Evolutionary conservation across 2,797 vertebrate species (phyloP).

Genomic region (Spatula clypeata): DNA sequence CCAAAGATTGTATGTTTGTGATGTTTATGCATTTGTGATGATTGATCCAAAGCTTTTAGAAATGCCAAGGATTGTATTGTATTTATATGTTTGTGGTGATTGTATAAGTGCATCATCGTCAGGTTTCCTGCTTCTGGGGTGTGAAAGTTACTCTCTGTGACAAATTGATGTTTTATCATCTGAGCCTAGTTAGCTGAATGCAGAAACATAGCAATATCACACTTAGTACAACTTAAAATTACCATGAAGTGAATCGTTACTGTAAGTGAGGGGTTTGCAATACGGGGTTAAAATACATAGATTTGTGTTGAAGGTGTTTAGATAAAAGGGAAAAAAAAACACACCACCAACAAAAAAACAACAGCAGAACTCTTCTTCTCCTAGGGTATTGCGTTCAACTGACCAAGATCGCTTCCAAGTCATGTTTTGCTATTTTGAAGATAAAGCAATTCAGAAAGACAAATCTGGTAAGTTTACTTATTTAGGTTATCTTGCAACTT

Average conservation of each 20-base stretch:
- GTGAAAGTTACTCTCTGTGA: not conserved
- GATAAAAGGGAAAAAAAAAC: not conserved
- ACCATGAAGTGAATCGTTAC: not conserved
- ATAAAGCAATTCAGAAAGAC: slow-evolving; percentile 98
- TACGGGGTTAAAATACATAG: not conserved
- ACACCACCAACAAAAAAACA: no score
- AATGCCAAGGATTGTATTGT: not conserved
- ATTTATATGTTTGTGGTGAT: not conserved
- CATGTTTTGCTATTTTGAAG: slow-evolving; percentile 98
- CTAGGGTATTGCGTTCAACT: slow-evolving; percentile 90
- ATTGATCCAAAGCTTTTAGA: not conserved
- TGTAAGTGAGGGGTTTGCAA: accelerated
- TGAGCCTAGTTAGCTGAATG: not conserved
- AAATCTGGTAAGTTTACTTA: slow-evolving; percentile 91
- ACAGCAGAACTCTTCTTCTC: not conserved
- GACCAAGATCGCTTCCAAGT: slow-evolving; percentile 98
- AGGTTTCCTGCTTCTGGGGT: not conserved
- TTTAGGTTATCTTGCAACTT: not conserved
- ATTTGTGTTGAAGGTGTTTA: not conserved
- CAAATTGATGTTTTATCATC: not conserved
- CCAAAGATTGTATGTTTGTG: not conserved
- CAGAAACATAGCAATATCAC: not conserved
- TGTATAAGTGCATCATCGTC: not conserved
- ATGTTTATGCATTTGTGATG: not conserved
- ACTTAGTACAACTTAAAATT: not conserved